These are phyloP conservation scores for Gymnothorax javanicus DNA, from an alignment of 2,797 vertebrate species.

Conservation along the genomic window DNA sequence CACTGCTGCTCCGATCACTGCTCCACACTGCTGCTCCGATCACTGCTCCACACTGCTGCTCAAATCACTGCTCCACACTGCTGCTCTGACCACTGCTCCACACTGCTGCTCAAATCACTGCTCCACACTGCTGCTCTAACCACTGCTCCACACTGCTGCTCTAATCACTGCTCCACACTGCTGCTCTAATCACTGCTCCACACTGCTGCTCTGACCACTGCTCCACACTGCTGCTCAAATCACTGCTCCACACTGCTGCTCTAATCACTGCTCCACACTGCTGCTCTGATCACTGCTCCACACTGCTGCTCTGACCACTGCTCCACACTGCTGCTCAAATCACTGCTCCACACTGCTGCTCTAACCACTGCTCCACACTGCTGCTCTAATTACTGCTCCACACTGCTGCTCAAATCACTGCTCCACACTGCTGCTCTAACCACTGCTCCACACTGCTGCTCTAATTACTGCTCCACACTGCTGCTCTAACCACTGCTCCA, in stretches of 20 bases:
- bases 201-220: too few species aligned
- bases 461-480: neutral
- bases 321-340: neutral
- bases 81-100: neutral
- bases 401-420: neutral
- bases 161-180: neutral
- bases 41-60: neutral
- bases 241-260: neutral
- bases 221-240: neutral
- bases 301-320: neutral
- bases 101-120: neutral
- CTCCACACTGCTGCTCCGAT: neutral
- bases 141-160: neutral
- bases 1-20: neutral
- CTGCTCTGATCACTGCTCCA: neutral
- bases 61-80: neutral
- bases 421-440: neutral
- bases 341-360: neutral
- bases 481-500: neutral
- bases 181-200: neutral
- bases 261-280: neutral
- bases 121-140: neutral
- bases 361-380: neutral
- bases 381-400: neutral
- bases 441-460: neutral